Evolutionary conservation across 1,140 invertebrate species (phyloP), one percentile per base, ranked within the genome.

Genomic region (Drosophila nasuta): DNA sequence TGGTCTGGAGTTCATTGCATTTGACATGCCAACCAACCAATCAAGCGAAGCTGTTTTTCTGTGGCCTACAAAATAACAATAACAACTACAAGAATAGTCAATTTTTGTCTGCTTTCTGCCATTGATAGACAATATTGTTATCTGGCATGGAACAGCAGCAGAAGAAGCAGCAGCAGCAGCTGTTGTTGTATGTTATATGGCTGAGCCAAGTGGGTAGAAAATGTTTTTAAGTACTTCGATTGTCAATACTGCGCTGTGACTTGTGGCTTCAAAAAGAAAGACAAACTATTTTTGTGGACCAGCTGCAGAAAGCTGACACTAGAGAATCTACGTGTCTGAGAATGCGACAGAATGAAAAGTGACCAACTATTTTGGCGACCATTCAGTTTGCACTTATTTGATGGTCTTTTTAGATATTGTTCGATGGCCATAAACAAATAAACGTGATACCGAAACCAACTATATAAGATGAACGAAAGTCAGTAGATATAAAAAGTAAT

Each of bases 11-110:
- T 77, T 79, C 67, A 73, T 88, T 83, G 83, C 83, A 87, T 88
- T 87, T 87, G 83, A 87, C 83, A 88, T 87, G 85, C 83, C 80
- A 88, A 15, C 38, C 8, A 81, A 67, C 49, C 63, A 88, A 80
- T 77, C 67, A 72, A 64, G 35, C 56, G 52, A 77, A 74, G 54
- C 57, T 72, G 52, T 62, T 73, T 86, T 56, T 69, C 15, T 83
- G 85, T 79, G 71, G 77, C 72, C 81, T 69, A 74, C 72, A 83
- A 85, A 60, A 66, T 33, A 76, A 52, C 56, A 59, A 65, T 25
- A 56, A 56, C 52, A 56, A 74, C 38, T 56, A 64, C 60, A 38
- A 85, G 74, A 51, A 62, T 59, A 77, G 79, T 58, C 83, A 82
- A 82, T 79, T 79, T 75, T 41, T 41, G 62, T 72, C 41, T 52